phyloP scores from a whole-genome alignment of 2,113 vertebrate species.

The Gracilinanus agilis region DNA sequence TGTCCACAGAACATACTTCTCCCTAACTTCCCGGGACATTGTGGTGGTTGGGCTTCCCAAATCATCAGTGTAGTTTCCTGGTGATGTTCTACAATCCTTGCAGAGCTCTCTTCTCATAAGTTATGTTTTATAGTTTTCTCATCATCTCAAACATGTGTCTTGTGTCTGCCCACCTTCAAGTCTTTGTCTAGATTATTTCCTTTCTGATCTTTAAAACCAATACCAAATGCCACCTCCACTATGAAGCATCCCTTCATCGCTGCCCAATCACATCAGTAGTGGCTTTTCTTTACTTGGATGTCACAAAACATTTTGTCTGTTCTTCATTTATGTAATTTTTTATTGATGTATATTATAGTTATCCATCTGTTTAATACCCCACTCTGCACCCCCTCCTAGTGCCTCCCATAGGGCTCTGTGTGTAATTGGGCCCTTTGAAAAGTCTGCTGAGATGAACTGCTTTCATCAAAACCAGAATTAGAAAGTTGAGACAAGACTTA shows the following conservation, averaged over 20 bases:
- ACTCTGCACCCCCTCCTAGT: not conserved
- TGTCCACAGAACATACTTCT: not conserved
- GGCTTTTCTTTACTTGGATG: not conserved
- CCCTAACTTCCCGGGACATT: not conserved
- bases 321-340: not conserved
- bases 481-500: not conserved
- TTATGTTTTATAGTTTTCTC: not conserved
- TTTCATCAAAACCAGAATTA: not conserved
- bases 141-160: not conserved
- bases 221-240: not conserved
- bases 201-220: not conserved
- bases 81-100: not conserved
- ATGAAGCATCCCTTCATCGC: no score
- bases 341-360: not conserved
- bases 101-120: not conserved
- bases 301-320: not conserved
- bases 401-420: no score
- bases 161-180: not conserved
- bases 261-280: not conserved
- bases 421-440: not conserved
- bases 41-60: not conserved
- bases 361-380: not conserved
- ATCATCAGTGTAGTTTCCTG: not conserved
- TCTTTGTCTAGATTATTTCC: not conserved
- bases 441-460: not conserved